Percentiles rank a stretch among this genome's conserved stretches.
phyloP scores from a whole-genome alignment of 2,888 invertebrate species.

The Brenthis ino region DNA sequence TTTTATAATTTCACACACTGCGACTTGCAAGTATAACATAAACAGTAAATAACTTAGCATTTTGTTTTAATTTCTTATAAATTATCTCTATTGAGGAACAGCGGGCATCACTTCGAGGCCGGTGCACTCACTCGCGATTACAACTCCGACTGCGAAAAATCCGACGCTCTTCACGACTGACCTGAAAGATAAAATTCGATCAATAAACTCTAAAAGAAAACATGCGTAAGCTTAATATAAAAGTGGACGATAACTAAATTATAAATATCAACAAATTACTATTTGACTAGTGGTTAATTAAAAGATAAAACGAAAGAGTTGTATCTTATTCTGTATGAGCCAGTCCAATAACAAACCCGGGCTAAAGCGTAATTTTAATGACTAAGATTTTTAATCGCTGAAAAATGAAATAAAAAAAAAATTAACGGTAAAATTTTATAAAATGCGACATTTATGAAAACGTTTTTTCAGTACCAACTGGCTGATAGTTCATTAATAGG shows the following conservation, averaged over 20 bases:
- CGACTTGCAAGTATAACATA: constrained; percentile 46
- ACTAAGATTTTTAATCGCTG: too few relatives aligned
- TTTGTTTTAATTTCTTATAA: constrained; percentile 44
- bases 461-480: too few relatives aligned
- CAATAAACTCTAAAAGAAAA: constrained; percentile 33
- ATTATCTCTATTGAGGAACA: constrained; percentile 63
- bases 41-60: constrained; percentile 71
- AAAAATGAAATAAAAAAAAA: too few relatives aligned
- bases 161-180: constrained; percentile 90
- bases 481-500: too few relatives aligned
- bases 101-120: constrained; percentile 89
- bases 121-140: constrained; percentile 89
- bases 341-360: neutral
- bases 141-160: constrained; percentile 89
- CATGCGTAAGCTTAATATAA: neutral
- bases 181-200: constrained; percentile 81
- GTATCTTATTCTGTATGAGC: neutral
- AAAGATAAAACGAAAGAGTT: neutral
- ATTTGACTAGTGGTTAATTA: neutral
- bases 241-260: constrained; percentile 1
- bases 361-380: too few relatives aligned
- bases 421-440: too few relatives aligned
- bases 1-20: constrained; percentile 50
- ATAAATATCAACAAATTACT: neutral
- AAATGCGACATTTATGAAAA: too few relatives aligned